A percentile compares a stretch with the other conserved stretches of the same genome.
These are phyloP conservation scores for Myotis yumanensis DNA, from an alignment of 2,113 vertebrate species.

Conservation along the genomic window DNA sequence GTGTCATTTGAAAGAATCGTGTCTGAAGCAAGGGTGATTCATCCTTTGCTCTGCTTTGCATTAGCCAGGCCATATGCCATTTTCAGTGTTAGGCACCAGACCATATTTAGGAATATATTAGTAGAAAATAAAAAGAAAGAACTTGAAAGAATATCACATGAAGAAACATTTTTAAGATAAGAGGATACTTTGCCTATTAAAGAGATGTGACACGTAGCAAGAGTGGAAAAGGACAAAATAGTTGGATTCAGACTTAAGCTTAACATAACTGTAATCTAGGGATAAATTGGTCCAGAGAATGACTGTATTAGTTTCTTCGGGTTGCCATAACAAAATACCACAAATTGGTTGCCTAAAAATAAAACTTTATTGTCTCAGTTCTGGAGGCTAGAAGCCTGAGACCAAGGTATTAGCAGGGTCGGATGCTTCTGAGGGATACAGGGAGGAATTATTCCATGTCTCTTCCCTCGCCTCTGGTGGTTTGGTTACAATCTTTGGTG, in stretches of 20 bases:
- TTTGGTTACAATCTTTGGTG: neutral
- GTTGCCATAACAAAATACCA: neutral
- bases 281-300: neutral
- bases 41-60: constrained; percentile 32
- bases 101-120: constrained; percentile 2
- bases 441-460: neutral
- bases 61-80: neutral
- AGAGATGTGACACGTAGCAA: neutral
- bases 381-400: neutral
- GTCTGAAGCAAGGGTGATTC: neutral
- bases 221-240: neutral
- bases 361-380: neutral
- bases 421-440: neutral
- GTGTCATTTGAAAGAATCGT: neutral
- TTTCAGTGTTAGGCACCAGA: neutral
- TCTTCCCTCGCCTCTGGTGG: neutral
- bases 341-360: neutral
- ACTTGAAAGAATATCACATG: neutral
- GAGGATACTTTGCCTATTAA: neutral
- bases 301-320: neutral
- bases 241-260: neutral
- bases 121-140: neutral
- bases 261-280: neutral
- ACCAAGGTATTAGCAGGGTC: neutral
- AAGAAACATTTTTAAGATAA: neutral